A percentile compares a stretch with the other conserved stretches of the same genome.
phyloP scores from a whole-genome alignment of 2,113 vertebrate genomes.

The Erinaceus europaeus region DNA sequence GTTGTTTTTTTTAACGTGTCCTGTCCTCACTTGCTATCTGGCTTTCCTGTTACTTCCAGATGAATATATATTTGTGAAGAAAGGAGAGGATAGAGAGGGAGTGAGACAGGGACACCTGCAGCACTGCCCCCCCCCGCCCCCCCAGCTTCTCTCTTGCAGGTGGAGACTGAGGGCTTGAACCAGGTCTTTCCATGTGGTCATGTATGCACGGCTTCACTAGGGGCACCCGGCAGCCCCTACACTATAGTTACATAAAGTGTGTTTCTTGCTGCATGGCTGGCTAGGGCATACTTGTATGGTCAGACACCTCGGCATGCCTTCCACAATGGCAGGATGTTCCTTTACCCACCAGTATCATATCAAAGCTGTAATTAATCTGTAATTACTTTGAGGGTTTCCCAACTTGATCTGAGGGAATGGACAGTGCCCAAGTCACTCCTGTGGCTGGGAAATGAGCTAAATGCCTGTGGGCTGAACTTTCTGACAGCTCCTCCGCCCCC shows the following conservation, averaged over 20 bases:
- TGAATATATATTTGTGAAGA: not conserved
- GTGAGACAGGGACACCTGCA: no score
- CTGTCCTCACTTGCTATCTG: not conserved
- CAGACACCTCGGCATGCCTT: not conserved
- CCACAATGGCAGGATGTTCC: not conserved
- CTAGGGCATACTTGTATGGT: not conserved
- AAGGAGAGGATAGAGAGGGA: no score
- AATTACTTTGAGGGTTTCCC: not conserved
- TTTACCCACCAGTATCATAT: not conserved
- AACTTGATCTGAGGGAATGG: not conserved
- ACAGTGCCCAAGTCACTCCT: no score
- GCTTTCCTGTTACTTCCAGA: not conserved
- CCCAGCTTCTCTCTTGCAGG: no score
- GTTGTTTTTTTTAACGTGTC: not conserved
- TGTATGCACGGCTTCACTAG: no score
- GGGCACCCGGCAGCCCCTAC: no score
- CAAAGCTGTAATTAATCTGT: not conserved
- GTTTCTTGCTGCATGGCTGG: not conserved
- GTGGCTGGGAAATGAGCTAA: not conserved
- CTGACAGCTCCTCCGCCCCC: accelerated
- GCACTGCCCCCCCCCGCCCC: no score
- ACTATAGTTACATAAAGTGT: no score
- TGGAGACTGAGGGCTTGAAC: no score
- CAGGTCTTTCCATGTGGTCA: no score
- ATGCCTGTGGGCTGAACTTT: not conserved